Evolutionary conservation across 1,140 invertebrate genomes (phyloP), one percentile per base, ranked within the genome.

Genomic region (Drosophila novamexicana): DNA sequence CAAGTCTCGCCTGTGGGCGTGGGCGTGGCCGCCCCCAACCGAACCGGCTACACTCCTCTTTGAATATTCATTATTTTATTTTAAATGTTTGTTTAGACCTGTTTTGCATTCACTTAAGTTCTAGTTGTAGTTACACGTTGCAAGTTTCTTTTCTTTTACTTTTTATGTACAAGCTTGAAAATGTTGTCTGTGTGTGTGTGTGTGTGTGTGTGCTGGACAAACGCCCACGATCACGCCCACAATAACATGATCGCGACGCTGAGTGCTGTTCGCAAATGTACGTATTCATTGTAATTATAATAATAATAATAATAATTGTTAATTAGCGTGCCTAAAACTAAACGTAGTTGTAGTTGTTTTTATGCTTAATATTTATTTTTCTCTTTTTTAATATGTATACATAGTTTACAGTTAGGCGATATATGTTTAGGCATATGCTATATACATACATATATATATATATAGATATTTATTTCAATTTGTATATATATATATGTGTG

Each of bases 361-460:
- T 54, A 16, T 65, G 39, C 49, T 47, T 56, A 65, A 36, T 61
- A 39, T 70, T 62, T 71, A 70, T 39, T 63, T 40, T 56, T 42
- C 8, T 72, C 44, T 59, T 40, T 67, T 58, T 82, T 75, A 61
- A 69, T 84, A 70, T 84, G 81, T 84, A 68, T 84, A 84, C 70
- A 77, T 74, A 81, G 64, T 77, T 79, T 80, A 79, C 67, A 83
- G 40, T 76, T 79, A 75, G 56, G 62, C 70, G 54, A 40, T 73
- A 29, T 34, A 52, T 52, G 6, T 52, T 52, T 14, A 34, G 34
- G 32, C 40, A 50, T 36, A 52, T 32, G 22, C 16, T 22, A 12
- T 18, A 36, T 47, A 40, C 14, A 65, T 68, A 57, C 49, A 69
- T 69, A 59, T 79, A 18, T 18, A 18, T 18, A 18, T 18, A 57